Base-by-base conservation (phyloP, 2,888 invertebrate species). In the Hydraecia micacea region DNA sequence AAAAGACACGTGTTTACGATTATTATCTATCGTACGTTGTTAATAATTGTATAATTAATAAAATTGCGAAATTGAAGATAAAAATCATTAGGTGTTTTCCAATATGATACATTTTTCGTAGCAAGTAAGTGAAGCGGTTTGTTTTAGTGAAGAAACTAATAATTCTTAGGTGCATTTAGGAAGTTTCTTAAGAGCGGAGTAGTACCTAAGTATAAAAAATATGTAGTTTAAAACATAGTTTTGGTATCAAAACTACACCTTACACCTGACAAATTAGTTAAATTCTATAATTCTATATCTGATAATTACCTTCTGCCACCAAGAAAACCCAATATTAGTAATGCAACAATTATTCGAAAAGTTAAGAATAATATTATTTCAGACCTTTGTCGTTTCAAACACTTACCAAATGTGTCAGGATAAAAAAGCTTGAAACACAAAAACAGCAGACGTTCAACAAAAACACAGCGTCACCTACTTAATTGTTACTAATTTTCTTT, bases 391-490 rank as follows among this genome's bases (percentile, higher is more conserved):
- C 28, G 28, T 76, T 72, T 39, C 8, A 55, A 81, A 65, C 55
- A 87, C 89, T 89, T 85, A 89, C 89, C 89, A 65, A 81, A 78
- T 79, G 39, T 83, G 58, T 73, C 42, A 67, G 58, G 71, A 67
- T 46, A 62, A 80, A 67, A 70, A 80, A 73, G 66, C 32, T 84
- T 69, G 42, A 79, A 80, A 73, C 88, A 89, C 89, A 90, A 89
- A 84, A 90, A 89, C 81, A 52, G 80, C 65, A 81, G 79, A 81
- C 73, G 77, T 72, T 77, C 55, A 89, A 90, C 83, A 88, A 90
- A 87, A 86, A 88, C 87, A 86, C 90, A 83, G 79, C 79, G 84
- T 84, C 84, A 88, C 87, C 79, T 83, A 81, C 75, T 82, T 84
- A 85, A 80, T 86, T 73, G 60, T 55, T 78, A 81, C 25, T 81